Percentiles rank a stretch among this genome's conserved stretches.
Conservation (phyloP, 2,797 vertebrate species). For the Lepus oiostolus region DNA sequence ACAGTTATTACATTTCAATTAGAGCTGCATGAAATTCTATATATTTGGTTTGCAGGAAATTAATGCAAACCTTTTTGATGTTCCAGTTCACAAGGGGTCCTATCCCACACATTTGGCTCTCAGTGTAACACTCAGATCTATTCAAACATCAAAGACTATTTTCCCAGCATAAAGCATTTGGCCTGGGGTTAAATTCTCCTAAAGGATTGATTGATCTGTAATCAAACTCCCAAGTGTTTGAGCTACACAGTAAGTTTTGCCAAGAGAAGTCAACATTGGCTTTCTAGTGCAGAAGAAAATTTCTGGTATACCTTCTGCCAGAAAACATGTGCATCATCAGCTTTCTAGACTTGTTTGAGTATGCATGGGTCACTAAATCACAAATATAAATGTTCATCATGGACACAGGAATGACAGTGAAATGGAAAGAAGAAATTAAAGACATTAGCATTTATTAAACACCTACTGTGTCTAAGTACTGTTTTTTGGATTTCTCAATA, state of each 20-base stretch:
- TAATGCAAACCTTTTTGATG: conserved; percentile 81
- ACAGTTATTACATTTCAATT: conserved; percentile 82
- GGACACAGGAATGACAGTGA: not conserved
- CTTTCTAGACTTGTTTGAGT: not conserved
- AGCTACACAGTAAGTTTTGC: conserved; percentile 35
- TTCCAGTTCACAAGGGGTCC: conserved; percentile 68
- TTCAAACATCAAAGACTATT: conserved; percentile 76
- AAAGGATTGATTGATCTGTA: conserved; percentile 9
- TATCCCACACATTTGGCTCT: conserved; percentile 74
- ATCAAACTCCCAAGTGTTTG: conserved; percentile 44
- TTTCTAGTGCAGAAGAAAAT: conserved; percentile 26
- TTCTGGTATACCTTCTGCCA: conserved; percentile 14
- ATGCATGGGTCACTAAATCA: not conserved
- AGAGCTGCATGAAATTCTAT: conserved; percentile 72
- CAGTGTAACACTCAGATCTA: conserved; percentile 34
- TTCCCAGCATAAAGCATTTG: conserved; percentile 68
- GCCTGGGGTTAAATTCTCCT: conserved; percentile 67
- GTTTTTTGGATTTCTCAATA: conserved; percentile 1
- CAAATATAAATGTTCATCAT: not conserved
- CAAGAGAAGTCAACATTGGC: conserved; percentile 30
- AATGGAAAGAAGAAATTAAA: not conserved
- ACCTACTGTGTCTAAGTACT: not conserved
- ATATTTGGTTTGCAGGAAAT: conserved; percentile 76
- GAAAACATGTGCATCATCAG: not conserved
- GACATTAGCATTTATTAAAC: not conserved